A percentile compares a stretch with the other conserved stretches of the same genome.
These are phyloP conservation scores for Eudemis profundana DNA, from an alignment of 2,888 invertebrate genomes.

Conservation along the genomic window DNA sequence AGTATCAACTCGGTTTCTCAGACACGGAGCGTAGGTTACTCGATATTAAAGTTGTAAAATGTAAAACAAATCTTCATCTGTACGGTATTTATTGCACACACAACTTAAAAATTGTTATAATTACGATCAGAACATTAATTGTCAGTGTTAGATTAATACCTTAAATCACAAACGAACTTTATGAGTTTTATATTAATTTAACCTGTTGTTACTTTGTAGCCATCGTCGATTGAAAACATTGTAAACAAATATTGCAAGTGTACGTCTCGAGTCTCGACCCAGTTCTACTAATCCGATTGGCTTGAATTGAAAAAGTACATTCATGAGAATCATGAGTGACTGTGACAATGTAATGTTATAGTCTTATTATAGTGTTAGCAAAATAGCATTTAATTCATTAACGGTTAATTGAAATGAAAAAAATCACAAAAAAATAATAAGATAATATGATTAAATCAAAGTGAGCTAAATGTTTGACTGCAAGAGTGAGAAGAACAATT, in stretches of 20 bases:
- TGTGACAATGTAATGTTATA: background rate
- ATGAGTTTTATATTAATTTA: background rate
- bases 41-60: background rate
- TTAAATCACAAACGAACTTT: background rate
- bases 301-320: background rate
- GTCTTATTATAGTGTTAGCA: background rate
- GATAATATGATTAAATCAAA: no score
- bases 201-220: constrained; percentile 7
- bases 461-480: no score
- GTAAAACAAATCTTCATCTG: background rate
- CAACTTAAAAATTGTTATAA: background rate
- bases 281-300: background rate
- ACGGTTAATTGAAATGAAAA: no score
- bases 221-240: background rate
- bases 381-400: background rate
- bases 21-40: background rate
- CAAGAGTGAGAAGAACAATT: no score
- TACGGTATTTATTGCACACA: background rate
- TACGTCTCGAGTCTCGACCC: background rate
- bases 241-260: constrained; percentile 10
- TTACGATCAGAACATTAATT: no score
- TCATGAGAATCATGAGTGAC: background rate
- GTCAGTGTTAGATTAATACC: no score
- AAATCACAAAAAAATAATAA: no score
- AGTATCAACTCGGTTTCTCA: background rate